Conservation (phyloP, 1,140 invertebrate genomes). For the Ceratoteleas bidentatus region DNA sequence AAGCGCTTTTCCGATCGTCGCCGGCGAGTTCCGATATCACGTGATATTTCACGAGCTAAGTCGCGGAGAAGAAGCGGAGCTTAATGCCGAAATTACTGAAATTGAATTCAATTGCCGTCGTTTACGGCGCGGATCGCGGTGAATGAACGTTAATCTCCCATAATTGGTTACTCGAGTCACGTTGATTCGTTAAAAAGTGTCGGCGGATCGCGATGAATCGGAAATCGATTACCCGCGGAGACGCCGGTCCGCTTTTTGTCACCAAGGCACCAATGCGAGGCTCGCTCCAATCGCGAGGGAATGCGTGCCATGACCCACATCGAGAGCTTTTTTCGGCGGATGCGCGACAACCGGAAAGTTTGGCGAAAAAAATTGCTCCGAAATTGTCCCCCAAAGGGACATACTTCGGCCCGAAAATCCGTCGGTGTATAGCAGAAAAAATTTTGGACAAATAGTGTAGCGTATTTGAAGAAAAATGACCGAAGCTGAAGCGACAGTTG, state of each 20-base stretch:
- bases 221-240: constrained; percentile 62
- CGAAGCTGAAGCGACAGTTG: no score
- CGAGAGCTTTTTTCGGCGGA: no score
- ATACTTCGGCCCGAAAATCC: no score
- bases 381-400: no score
- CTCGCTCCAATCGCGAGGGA: no score
- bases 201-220: constrained; percentile 51
- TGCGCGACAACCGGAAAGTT: no score
- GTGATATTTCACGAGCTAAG: constrained; percentile 63
- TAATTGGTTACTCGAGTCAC: constrained; percentile 68
- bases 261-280: no score
- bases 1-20: constrained; percentile 60
- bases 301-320: no score
- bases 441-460: no score
- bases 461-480: no score
- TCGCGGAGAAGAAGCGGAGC: constrained; percentile 60
- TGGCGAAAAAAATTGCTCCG: no score
- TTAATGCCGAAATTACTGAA: constrained; percentile 65
- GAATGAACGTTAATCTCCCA: constrained; percentile 71
- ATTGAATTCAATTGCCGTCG: constrained; percentile 62
- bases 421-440: no score
- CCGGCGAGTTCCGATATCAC: constrained; percentile 57
- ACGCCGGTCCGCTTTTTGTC: constrained; percentile 40
- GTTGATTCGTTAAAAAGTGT: constrained; percentile 62
- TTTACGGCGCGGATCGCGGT: constrained; percentile 55